Evolutionary conservation across 2,888 invertebrate genomes (phyloP), one percentile per base, ranked within the genome.

Genomic region (Syrphus vitripennis): DNA sequence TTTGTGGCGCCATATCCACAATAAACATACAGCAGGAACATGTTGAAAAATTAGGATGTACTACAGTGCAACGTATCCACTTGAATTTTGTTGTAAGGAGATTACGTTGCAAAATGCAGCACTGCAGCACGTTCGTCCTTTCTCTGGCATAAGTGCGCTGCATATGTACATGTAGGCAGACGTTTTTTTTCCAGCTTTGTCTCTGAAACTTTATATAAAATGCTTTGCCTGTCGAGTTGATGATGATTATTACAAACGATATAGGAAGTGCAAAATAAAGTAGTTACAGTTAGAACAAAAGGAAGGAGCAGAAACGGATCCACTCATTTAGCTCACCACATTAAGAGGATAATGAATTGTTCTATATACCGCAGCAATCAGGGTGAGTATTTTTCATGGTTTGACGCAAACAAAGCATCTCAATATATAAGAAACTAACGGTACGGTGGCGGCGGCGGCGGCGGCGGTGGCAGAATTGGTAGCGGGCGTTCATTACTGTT

Each of bases 1-100:
- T 76, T 76, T 81, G 76, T 84, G 81, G 81, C 84, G 84, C 84
- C 84, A 76, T 40, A 59, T 59, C 21, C 14, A 21, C 59, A 59
- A 59, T 34, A 67, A 76, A 53, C 81, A 70, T 48, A 70, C 29
- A 67, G 9, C n/a, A 50, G 67, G 29, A 77, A 24, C 69, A 63
- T 74, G 45, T 63, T 53, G 69, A 79, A 70, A 74, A 63, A 75
- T 65, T 82, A 77, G 77, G 75, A 75, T 75, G 67, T 75, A 57
- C 61, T 75, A 57, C 61, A 69, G 31, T 75, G 61, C 69, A 75
- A 67, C 59, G 37, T 72, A 69, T 77, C 77, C 71, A 50, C 77
- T 71, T 59, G 40, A 65, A 71, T 77, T 65, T 40, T 57, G 82
- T 65, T 76, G 71, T 57, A 82, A 72, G 59, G 42, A 42, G 57